Evolutionary conservation across 2,888 invertebrate genomes (phyloP), one percentile per base, ranked within the genome.

Genomic region (Onthophagus sagittarius): DNA sequence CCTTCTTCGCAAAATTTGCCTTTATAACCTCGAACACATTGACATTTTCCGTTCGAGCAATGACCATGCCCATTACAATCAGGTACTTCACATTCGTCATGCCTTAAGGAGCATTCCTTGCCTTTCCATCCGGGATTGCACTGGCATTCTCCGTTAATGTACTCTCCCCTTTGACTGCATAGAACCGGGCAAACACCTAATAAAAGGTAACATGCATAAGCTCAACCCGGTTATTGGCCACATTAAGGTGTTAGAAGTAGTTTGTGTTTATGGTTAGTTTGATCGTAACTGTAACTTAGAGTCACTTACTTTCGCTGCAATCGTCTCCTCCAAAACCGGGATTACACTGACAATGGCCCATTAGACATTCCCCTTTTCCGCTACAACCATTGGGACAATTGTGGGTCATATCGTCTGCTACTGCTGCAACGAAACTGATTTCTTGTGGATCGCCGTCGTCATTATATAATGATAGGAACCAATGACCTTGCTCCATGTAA

Each of bases 71-170:
- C 97, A 83, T 95, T 96, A 86, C 99, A 99, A 84, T 97, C 97
- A 32, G 95, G 91, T 81, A 98, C 94, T 87, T 97, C 97, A 86
- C 99, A 99, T 87, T 98, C 97, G 83, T 97, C 95, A 85, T 96
- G 96, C 63, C 96, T 90, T 79, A 98, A 87, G 67, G 96, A 95
- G 85, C 99, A 99, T 85, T 99, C 99, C 82, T 94, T 94, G 79
- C 99, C 99, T 86, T 98, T 99, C 98, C 98, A 99, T 69, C 98
- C 98, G 2, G 96, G 94, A 86, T 98, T 97, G 85, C 99, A 99
- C 82, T 96, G 94, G 84, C 99, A 99, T 85, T 95, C 94, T 63
- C 99, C 98, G 82, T 96, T 95, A 79, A 95, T 94, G 85, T 98
- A 99, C 84, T 97, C 95, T 53, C 99, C 99, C 77, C 97, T 93